Evolutionary conservation across 2,888 invertebrate genomes (phyloP).

Genomic region (Carterocephalus palaemon): DNA sequence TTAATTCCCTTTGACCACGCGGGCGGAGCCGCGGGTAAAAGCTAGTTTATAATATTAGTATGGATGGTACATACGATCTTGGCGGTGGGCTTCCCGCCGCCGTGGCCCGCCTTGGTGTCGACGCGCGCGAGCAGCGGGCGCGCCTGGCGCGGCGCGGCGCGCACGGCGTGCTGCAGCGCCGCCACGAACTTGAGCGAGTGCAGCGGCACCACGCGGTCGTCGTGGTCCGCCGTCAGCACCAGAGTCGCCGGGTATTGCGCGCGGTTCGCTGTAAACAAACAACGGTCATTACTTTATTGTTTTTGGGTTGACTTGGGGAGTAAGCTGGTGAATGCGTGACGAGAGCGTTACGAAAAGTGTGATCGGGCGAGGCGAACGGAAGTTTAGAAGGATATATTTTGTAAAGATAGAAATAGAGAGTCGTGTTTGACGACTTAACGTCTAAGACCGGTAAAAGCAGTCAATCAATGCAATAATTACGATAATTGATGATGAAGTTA

Average conservation of each 20-base stretch:
- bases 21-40: no score
- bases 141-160: constrained; percentile 51
- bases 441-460: no score
- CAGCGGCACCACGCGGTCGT: constrained; percentile 98
- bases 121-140: constrained; percentile 93
- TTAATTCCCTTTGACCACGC: no score
- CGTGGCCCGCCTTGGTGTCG: constrained; percentile 98
- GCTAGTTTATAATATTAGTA: not conserved
- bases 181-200: constrained; percentile 98
- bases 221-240: constrained; percentile 97
- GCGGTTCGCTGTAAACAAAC: constrained; percentile 37
- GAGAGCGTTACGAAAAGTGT: no score
- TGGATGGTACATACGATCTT: constrained; percentile 83
- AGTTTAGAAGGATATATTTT: no score
- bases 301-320: no score
- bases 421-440: no score
- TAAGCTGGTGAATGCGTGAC: no score
- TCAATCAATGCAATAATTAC: no score
- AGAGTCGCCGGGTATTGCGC: constrained; percentile 94
- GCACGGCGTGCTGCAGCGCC: constrained; percentile 87
- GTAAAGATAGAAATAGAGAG: no score
- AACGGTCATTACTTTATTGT: not conserved
- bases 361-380: no score
- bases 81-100: constrained; percentile 96
- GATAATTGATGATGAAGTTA: no score